Percentiles rank a stretch among this genome's conserved stretches.
Conservation (phyloP, 1,140 invertebrate genomes). For the Schlechtendalia chinensis region DNA sequence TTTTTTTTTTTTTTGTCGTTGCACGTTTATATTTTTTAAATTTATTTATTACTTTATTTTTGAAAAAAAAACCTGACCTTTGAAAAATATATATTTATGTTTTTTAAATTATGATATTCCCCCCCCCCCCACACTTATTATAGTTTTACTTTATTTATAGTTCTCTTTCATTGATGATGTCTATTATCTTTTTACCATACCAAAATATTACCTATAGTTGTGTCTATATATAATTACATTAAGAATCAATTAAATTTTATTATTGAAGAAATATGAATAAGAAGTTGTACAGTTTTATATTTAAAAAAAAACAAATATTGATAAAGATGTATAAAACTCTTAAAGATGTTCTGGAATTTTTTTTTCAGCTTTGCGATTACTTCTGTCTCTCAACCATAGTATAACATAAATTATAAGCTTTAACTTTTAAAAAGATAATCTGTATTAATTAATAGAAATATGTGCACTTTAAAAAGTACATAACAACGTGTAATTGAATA, state of each 20-base stretch:
- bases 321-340: slow-evolving; percentile 7
- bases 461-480: not conserved
- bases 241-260: slow-evolving; percentile 11
- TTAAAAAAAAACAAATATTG: not conserved
- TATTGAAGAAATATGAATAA: not conserved
- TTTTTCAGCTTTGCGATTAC: not conserved
- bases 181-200: slow-evolving; percentile 1
- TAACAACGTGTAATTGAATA: slow-evolving; percentile 12
- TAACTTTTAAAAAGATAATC: not conserved
- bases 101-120: slow-evolving; percentile 11
- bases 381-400: not conserved
- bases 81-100: not conserved
- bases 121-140: not conserved
- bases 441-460: not conserved
- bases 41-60: slow-evolving; percentile 45
- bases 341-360: slow-evolving; percentile 10
- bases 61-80: not conserved
- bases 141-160: slow-evolving; percentile 29
- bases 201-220: slow-evolving; percentile 2
- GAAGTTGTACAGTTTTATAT: slow-evolving; percentile 29
- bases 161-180: slow-evolving; percentile 1
- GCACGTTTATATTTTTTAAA: slow-evolving; percentile 47
- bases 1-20: slow-evolving; percentile 32
- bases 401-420: slow-evolving; percentile 1
- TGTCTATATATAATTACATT: not conserved